Conservation (phyloP, 2,888 invertebrate genomes). For the Augiades crinisus region DNA sequence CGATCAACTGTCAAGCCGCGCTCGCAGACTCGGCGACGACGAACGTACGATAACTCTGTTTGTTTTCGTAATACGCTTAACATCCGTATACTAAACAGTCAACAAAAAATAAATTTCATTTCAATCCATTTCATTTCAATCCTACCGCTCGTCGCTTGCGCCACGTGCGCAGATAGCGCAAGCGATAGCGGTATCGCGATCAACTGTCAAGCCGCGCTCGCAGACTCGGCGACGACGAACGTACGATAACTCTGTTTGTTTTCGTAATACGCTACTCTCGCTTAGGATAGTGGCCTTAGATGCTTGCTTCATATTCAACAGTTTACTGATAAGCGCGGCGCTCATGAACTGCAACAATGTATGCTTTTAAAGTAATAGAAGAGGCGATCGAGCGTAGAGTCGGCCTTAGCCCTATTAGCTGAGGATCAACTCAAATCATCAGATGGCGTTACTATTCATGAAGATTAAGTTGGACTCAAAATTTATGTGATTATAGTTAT, state of each 20-base stretch:
- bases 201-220: conserved; percentile 59
- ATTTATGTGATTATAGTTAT: no score
- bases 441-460: no score
- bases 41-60: conserved; percentile 55
- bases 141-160: conserved; percentile 4
- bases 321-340: neutral
- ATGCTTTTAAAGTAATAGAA: no score
- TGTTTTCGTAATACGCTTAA: conserved; percentile 38
- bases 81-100: neutral
- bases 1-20: neutral
- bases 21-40: conserved; percentile 63
- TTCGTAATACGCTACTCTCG: conserved; percentile 37
- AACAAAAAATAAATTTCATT: no score
- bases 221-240: conserved; percentile 64
- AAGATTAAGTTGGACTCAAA: no score
- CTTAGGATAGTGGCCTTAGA: conserved; percentile 12
- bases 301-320: neutral
- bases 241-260: conserved; percentile 55
- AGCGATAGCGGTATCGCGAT: conserved; percentile 52
- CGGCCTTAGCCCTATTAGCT: no score
- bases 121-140: neutral
- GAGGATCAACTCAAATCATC: no score
- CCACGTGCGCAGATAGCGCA: conserved; percentile 33
- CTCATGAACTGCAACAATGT: no score
- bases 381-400: no score